Base-by-base conservation (phyloP, 35 echinoderm and acorn worm species). In the Apostichopus parvimensis region DNA sequence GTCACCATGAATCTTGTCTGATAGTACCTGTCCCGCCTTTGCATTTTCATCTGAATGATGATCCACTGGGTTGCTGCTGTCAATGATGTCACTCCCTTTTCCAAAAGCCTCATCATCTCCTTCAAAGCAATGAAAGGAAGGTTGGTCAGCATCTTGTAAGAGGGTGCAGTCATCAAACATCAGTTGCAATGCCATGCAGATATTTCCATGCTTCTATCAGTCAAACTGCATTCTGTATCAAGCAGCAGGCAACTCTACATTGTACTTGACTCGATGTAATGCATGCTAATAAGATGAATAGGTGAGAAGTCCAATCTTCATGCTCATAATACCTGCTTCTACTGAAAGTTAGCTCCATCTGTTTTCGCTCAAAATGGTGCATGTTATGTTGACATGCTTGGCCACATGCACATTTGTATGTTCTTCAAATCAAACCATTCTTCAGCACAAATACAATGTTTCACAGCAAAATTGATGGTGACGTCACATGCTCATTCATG, bases 111-210 rank as follows among this genome's bases (percentile, higher is more conserved):
- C 86, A 26, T 68, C 34, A 73, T 21, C 20, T 88, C 86, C 86
- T 88, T 88, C 64, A 64, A 64, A 88, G 86, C 17, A 88, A 88
- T 18, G 45, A 88, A 64, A 68, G 86, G 57, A 73, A 62, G 22
- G 45, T 26, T 17, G 9, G 86, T 88, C 86, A 88, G 86, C 60
- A 72, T 66, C 86, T 15, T 61, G 10, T 75, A 22, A 75, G 71
- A 7, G n/a, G 71, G 71, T 75, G 71, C 71, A 75, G 71, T 13
- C 71, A 18, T 75, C 17, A 75, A 75, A 22, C 71, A 7, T 75
- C 17, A 75, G 21, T 75, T 75, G 71, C 15, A 75, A 75, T 18
- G 7, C 15, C 71, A 75, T 75, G 71, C 71, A 0, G 1, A 20
- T 75, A 13, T 18, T n/a, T 75, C 71, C 71, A 75, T 75, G 2